These are phyloP conservation scores for Agonopterix heracliana DNA, from an alignment of 2,888 invertebrate species.

Conservation along the genomic window DNA sequence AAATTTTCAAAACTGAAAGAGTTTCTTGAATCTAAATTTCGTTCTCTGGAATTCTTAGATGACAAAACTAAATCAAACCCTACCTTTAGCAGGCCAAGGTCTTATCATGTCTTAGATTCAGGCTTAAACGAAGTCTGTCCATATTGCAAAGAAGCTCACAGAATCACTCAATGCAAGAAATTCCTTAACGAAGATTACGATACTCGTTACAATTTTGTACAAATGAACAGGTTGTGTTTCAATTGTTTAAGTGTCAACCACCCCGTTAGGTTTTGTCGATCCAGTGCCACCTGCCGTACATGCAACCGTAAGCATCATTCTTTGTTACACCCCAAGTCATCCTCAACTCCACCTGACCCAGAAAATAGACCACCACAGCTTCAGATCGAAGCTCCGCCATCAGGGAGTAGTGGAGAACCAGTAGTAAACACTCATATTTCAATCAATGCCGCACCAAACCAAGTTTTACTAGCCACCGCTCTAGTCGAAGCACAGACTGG, in stretches of 20 bases:
- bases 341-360: constrained; percentile 1
- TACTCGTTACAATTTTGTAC: constrained; percentile 14
- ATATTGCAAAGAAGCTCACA: constrained; percentile 19
- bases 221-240: constrained; percentile 18
- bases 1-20: constrained; percentile 14
- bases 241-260: constrained; percentile 21
- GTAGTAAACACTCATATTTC: constrained; percentile 4
- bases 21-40: constrained; percentile 16
- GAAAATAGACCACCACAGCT: neutral
- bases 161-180: constrained; percentile 16
- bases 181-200: constrained; percentile 14
- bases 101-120: no score
- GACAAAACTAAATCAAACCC: constrained; percentile 5
- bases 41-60: no score
- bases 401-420: neutral
- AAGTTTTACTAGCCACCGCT: constrained; percentile 17
- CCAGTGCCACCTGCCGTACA: constrained; percentile 9
- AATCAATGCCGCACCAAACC: neutral
- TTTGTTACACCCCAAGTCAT: constrained; percentile 13
- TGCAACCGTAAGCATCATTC: constrained; percentile 19
- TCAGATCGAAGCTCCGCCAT: neutral
- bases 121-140: constrained; percentile 10
- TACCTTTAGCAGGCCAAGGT: neutral
- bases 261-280: constrained; percentile 14
- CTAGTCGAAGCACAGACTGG: constrained; percentile 12